phyloP scores from a whole-genome alignment of 2,113 vertebrate species.

The Pimephales promelas region DNA sequence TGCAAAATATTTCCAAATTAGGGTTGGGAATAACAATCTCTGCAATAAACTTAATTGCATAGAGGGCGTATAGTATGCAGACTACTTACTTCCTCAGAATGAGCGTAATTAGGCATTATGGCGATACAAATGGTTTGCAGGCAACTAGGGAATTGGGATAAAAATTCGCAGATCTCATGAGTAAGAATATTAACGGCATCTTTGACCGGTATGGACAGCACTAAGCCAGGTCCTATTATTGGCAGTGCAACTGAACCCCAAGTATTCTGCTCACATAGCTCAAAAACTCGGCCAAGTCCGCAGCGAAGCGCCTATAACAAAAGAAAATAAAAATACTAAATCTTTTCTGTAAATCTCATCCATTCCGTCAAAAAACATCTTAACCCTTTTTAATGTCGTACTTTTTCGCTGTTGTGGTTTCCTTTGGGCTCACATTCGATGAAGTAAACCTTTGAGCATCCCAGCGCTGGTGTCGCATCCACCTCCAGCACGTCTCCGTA shows the following conservation, averaged over 20 bases:
- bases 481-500: slow-evolving; percentile 68
- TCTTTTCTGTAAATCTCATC: background rate
- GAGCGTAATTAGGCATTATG: slow-evolving; percentile 58
- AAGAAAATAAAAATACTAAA: background rate
- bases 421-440: slow-evolving; percentile 68
- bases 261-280: slow-evolving; percentile 58
- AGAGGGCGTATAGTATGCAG: background rate
- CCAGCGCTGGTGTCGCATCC: slow-evolving; percentile 43
- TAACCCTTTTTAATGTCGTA: slow-evolving; percentile 24
- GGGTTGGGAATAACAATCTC: background rate
- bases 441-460: slow-evolving; percentile 67
- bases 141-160: slow-evolving; percentile 4
- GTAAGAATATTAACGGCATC: slow-evolving; percentile 62
- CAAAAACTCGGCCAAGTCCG: slow-evolving; percentile 61
- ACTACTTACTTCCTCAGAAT: slow-evolving; percentile 60
- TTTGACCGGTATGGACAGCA: slow-evolving; percentile 50
- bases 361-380: background rate
- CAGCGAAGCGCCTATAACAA: slow-evolving; percentile 58
- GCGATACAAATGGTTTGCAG: slow-evolving; percentile 64
- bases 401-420: slow-evolving; percentile 54
- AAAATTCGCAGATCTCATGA: slow-evolving; percentile 59
- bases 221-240: slow-evolving; percentile 65
- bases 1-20: slow-evolving; percentile 44
- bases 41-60: background rate
- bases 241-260: slow-evolving; percentile 64